Conservation (phyloP, 2,888 invertebrate genomes). For the Tiliacea aurago region DNA sequence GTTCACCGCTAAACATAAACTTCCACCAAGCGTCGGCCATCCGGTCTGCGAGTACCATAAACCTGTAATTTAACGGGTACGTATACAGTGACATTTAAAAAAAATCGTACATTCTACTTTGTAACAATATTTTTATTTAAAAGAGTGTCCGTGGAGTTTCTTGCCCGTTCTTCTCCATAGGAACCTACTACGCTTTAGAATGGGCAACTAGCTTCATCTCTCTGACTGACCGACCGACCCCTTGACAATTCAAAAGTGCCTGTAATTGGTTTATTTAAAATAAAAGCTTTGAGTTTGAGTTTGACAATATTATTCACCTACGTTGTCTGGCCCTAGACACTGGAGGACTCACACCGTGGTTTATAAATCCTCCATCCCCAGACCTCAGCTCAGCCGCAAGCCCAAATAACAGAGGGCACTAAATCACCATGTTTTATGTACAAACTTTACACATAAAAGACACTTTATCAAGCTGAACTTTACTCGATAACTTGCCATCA, state of each 20-base stretch:
- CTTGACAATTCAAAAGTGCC: too few species aligned
- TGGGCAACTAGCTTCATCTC: too few species aligned
- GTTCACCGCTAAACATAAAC: background rate
- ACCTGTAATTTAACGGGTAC: background rate
- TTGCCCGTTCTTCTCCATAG: too few species aligned
- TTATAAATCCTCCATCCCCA: constrained; percentile 9
- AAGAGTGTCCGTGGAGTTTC: too few species aligned
- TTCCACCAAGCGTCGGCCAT: too few species aligned
- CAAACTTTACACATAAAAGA: constrained; percentile 72
- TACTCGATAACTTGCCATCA: constrained; percentile 65
- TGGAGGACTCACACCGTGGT: constrained; percentile 11
- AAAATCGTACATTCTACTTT: too few species aligned
- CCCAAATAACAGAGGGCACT: constrained; percentile 57
- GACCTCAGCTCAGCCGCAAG: constrained; percentile 38
- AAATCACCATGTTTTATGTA: constrained; percentile 74
- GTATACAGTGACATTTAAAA: too few species aligned
- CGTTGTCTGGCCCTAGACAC: background rate
- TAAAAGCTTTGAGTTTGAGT: too few species aligned
- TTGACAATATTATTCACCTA: background rate
- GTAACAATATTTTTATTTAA: too few species aligned
- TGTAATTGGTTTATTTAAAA: too few species aligned
- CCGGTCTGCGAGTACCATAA: background rate
- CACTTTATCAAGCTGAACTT: constrained; percentile 71
- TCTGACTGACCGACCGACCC: too few species aligned
- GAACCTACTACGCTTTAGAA: too few species aligned